These are phyloP conservation scores for Periphyllus acericola DNA, from an alignment of 2,888 invertebrate species.

Conservation along the genomic window DNA sequence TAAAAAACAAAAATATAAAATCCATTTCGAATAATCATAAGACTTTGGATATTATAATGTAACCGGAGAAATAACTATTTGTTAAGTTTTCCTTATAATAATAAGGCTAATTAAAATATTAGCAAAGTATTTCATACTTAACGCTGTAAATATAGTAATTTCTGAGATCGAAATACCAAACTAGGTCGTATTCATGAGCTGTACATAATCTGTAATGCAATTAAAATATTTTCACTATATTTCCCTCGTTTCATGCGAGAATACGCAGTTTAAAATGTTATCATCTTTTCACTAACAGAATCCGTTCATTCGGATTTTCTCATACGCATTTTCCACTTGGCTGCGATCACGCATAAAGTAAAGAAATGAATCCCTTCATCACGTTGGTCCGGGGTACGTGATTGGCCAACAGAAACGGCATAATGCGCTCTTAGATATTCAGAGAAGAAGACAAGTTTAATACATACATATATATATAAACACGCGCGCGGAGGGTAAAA, in stretches of 20 bases:
- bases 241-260: background rate
- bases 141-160: no score
- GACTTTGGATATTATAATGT: no score
- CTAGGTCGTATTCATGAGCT: no score
- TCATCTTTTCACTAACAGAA: constrained; percentile 17
- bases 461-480: constrained; percentile 5
- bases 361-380: constrained; percentile 48
- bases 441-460: constrained; percentile 23
- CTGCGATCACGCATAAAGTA: constrained; percentile 40
- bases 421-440: constrained; percentile 49
- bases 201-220: background rate
- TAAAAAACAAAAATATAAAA: no score
- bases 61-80: no score
- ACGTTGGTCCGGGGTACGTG: constrained; percentile 42
- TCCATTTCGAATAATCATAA: no score
- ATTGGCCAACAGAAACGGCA: constrained; percentile 44
- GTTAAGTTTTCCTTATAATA: no score
- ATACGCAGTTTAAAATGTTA: background rate
- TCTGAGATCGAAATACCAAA: no score
- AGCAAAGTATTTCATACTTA: no score
- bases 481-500: background rate
- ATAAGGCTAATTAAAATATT: no score
- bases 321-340: constrained; percentile 44
- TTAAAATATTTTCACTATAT: background rate
- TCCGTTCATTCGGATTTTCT: constrained; percentile 25